phyloP scores from a whole-genome alignment of 2,113 vertebrate genomes.

The Ondatra zibethicus region DNA sequence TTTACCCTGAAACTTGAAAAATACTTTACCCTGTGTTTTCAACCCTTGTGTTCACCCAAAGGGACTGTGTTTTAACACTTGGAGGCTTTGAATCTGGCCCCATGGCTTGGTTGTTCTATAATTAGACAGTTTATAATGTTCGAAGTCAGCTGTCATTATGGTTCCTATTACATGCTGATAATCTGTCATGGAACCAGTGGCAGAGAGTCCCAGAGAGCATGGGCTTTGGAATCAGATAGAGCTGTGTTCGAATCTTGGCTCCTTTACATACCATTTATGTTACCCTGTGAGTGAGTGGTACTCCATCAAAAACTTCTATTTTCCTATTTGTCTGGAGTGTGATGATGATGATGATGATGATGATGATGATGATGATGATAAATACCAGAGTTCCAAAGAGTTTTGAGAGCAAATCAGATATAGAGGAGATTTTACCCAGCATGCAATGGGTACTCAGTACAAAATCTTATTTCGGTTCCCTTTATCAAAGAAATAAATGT shows the following conservation, averaged over 20 bases:
- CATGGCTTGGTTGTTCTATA: too few species aligned
- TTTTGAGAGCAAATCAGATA: not conserved
- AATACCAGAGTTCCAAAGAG: not conserved
- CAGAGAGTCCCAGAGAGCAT: fast-evolving
- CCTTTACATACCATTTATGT: not conserved
- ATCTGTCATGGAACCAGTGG: not conserved
- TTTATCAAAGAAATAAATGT: not conserved
- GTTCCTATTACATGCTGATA: not conserved
- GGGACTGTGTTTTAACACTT: not conserved
- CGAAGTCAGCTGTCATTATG: not conserved
- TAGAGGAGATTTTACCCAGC: not conserved
- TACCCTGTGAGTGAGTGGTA: not conserved
- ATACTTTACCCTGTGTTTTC: not conserved
- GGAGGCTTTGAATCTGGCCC: not conserved
- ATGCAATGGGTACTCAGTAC: not conserved
- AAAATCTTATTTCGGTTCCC: not conserved
- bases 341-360: not conserved
- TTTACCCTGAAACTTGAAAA: too few species aligned
- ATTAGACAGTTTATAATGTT: not conserved
- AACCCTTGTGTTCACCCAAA: not conserved
- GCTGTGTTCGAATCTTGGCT: not conserved
- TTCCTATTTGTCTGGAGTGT: not conserved
- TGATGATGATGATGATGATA: not conserved
- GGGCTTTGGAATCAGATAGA: not conserved
- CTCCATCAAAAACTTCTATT: not conserved